These are phyloP conservation scores for Zalophus californianus DNA, from an alignment of 2,797 vertebrate genomes.

Conservation along the genomic window DNA sequence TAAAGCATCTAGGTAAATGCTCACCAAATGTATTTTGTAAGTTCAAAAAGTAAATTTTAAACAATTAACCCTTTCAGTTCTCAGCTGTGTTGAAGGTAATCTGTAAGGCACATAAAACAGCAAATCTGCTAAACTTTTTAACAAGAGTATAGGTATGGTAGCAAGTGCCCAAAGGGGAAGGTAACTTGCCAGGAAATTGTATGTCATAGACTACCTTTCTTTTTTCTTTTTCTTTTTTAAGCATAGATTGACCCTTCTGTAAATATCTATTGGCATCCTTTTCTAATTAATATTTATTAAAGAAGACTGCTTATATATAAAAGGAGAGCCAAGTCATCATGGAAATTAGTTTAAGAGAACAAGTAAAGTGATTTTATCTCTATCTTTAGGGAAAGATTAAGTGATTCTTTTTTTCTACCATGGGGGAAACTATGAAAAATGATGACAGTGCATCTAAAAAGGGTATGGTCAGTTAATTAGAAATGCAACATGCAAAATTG, in stretches of 20 bases:
- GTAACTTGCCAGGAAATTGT: conserved; percentile 12
- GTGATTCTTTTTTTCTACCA: conserved; percentile 13
- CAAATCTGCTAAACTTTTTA: conserved; percentile 44
- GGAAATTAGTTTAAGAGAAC: conserved; percentile 18
- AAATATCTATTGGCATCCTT: not conserved
- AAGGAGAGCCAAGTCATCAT: not conserved
- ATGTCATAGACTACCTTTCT: not conserved
- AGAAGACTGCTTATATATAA: not conserved
- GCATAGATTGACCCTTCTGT: conserved; percentile 17
- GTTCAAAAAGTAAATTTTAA: conserved; percentile 53
- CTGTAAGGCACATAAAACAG: not conserved
- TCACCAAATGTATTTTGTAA: conserved; percentile 87
- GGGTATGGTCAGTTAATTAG: not conserved
- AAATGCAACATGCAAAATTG: conserved; percentile 26
- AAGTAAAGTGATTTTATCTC: conserved; percentile 35
- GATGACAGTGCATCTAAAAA: conserved; percentile 24
- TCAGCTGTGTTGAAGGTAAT: conserved; percentile 43
- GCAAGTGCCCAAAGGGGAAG: not conserved
- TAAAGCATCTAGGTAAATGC: conserved; percentile 73
- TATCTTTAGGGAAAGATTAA: conserved; percentile 41
- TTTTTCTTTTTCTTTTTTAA: not conserved
- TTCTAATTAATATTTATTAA: conserved; percentile 55
- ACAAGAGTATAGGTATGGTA: not conserved
- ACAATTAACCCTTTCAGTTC: conserved; percentile 68
- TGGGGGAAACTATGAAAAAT: not conserved